Percentiles rank a stretch among this genome's conserved stretches.
phyloP scores from a whole-genome alignment of 2,113 vertebrate species.

The Bufo gargarizans region DNA sequence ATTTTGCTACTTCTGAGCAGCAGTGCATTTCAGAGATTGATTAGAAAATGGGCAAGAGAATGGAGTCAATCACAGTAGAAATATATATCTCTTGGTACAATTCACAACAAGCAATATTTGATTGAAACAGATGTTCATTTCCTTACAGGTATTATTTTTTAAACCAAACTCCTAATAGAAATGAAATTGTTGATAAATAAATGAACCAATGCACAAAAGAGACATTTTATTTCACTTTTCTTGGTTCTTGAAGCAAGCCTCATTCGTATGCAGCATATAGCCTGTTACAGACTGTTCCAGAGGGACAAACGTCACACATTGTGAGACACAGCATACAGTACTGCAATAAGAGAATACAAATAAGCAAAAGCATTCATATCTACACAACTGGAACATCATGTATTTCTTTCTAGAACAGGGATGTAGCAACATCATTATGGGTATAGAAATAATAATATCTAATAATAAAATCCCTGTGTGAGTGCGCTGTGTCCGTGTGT shows the following conservation, averaged over 20 bases:
- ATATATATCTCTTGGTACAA: not conserved
- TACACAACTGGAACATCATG: not conserved
- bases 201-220: not conserved
- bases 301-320: conserved; percentile 44
- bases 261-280: conserved; percentile 49
- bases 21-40: conserved; percentile 40
- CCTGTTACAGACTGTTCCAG: conserved; percentile 47
- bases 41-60: conserved; percentile 10
- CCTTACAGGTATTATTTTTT: conserved; percentile 4
- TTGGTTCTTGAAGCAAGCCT: not conserved
- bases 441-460: not conserved
- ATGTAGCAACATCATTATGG: not conserved
- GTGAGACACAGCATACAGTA: conserved; percentile 32
- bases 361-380: not conserved
- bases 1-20: conserved; percentile 9
- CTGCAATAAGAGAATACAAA: conserved; percentile 49
- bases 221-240: not conserved
- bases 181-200: not conserved
- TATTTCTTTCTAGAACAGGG: not conserved
- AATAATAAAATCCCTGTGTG: no score
- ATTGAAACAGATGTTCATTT: not conserved
- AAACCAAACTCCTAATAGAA: not conserved
- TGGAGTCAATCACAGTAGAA: conserved; percentile 34
- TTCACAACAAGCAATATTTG: not conserved
- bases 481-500: no score